Evolutionary conservation across 2,113 vertebrate species (phyloP).

Genomic region (Garra rufa): DNA sequence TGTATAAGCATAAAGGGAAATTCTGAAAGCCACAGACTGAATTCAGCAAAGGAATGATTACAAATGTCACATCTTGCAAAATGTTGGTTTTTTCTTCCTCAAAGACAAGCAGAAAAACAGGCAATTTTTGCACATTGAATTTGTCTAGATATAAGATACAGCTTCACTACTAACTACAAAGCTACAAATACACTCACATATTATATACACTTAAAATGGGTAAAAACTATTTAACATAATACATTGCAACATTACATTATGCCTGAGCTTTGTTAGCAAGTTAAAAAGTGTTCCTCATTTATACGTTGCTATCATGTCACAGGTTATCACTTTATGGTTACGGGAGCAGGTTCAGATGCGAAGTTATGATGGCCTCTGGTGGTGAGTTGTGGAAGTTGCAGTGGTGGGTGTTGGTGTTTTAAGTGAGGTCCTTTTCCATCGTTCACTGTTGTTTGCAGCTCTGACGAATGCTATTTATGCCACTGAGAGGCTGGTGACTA

Average conservation of each 20-base stretch:
- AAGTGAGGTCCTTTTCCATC: background rate
- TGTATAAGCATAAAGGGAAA: background rate
- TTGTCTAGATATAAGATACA: too few relatives aligned
- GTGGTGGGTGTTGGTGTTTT: background rate
- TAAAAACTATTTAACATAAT: too few relatives aligned
- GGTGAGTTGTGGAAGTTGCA: background rate
- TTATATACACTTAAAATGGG: too few relatives aligned
- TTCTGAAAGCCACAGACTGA: background rate
- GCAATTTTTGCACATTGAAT: background rate
- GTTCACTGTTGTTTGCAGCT: slow-evolving; percentile 13
- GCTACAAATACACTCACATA: too few relatives aligned
- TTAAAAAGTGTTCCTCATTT: background rate
- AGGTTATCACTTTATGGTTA: background rate
- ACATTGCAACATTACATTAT: background rate
- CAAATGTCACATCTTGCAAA: background rate
- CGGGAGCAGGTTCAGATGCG: background rate
- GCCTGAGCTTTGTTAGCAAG: background rate
- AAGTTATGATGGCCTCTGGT: slow-evolving; percentile 1
- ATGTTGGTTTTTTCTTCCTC: background rate
- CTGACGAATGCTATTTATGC: background rate
- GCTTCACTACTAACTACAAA: too few relatives aligned
- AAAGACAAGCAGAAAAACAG: background rate
- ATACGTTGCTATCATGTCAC: background rate
- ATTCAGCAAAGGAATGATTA: background rate
- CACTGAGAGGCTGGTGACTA: background rate